Conservation (phyloP, 2,888 invertebrate species). For the Netelia virgata region DNA sequence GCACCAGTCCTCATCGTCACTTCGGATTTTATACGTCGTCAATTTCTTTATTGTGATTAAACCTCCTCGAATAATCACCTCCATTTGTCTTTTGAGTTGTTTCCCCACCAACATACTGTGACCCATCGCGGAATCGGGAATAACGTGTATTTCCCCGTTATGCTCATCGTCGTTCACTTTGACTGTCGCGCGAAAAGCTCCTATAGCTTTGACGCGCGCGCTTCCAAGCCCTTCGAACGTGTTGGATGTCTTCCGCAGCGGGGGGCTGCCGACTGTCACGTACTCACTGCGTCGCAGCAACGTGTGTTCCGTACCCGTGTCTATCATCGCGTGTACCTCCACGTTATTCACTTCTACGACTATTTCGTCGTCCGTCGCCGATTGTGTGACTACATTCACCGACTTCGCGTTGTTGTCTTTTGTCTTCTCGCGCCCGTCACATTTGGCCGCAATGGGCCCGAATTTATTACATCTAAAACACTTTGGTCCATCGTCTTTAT, state of each 20-base stretch:
- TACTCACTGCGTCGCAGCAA: slow-evolving; percentile 49
- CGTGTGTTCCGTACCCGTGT: slow-evolving; percentile 53
- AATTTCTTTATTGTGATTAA: slow-evolving; percentile 19
- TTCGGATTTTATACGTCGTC: slow-evolving; percentile 55
- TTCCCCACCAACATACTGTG: slow-evolving; percentile 41
- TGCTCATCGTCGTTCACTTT: slow-evolving; percentile 29
- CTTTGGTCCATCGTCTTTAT: slow-evolving; percentile 58
- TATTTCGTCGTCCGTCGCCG: slow-evolving; percentile 23
- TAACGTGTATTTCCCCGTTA: slow-evolving; percentile 20
- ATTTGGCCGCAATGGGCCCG: slow-evolving; percentile 58
- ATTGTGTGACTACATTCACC: background rate
- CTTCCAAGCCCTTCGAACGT: slow-evolving; percentile 56
- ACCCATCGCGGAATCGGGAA: slow-evolving; percentile 30
- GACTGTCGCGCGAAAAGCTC: slow-evolving; percentile 31
- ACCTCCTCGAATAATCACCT: slow-evolving; percentile 33
- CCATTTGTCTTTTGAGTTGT: slow-evolving; percentile 34
- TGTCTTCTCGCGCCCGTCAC: slow-evolving; percentile 23
- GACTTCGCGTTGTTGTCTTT: background rate
- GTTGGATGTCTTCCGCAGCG: background rate
- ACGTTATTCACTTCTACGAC: slow-evolving; percentile 12
- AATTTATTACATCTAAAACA: slow-evolving; percentile 56
- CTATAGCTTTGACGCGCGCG: slow-evolving; percentile 17
- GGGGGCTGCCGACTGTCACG: slow-evolving; percentile 45
- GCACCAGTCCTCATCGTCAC: no score
- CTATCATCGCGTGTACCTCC: slow-evolving; percentile 47